Evolutionary conservation across 2,888 invertebrate genomes (phyloP).

Genomic region (Agrypnus murinus): DNA sequence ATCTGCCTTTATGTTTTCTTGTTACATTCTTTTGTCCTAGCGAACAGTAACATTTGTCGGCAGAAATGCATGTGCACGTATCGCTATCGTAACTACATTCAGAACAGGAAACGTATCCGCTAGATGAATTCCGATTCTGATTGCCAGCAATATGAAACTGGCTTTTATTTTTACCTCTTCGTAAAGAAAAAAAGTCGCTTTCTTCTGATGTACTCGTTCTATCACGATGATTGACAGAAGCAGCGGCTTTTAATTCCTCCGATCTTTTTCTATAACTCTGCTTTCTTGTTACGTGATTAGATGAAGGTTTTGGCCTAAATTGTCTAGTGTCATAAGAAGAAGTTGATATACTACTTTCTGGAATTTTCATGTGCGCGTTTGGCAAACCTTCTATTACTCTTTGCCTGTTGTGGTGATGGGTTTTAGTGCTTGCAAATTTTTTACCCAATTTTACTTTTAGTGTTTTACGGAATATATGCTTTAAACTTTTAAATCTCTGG

Average conservation of each 20-base stretch:
- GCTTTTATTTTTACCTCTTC: conserved; percentile 63
- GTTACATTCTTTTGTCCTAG: conserved; percentile 74
- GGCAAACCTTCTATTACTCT: neutral
- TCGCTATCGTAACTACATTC: conserved; percentile 92
- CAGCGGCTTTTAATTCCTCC: conserved; percentile 31
- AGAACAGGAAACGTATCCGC: conserved; percentile 88
- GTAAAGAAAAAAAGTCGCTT: conserved; percentile 70
- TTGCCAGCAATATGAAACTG: conserved; percentile 61
- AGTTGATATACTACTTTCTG: conserved; percentile 78
- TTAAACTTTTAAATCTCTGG: conserved; percentile 66
- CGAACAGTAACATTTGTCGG: conserved; percentile 91
- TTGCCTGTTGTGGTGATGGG: conserved; percentile 10
- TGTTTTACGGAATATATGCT: conserved; percentile 76
- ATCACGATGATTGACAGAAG: conserved; percentile 43
- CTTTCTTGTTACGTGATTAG: conserved; percentile 58
- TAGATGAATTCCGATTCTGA: conserved; percentile 71
- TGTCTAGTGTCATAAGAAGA: conserved; percentile 78
- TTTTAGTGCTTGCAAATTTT: conserved; percentile 44
- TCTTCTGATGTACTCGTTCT: conserved; percentile 70
- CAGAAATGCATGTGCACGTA: conserved; percentile 83
- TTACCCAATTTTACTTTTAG: conserved; percentile 67
- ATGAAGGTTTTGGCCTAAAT: conserved; percentile 76
- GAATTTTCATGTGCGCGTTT: conserved; percentile 60
- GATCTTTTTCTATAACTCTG: conserved; percentile 63
- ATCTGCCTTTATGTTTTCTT: conserved; percentile 53